phyloP scores from a whole-genome alignment of 2,797 vertebrate species.

The Chelon auratus region DNA sequence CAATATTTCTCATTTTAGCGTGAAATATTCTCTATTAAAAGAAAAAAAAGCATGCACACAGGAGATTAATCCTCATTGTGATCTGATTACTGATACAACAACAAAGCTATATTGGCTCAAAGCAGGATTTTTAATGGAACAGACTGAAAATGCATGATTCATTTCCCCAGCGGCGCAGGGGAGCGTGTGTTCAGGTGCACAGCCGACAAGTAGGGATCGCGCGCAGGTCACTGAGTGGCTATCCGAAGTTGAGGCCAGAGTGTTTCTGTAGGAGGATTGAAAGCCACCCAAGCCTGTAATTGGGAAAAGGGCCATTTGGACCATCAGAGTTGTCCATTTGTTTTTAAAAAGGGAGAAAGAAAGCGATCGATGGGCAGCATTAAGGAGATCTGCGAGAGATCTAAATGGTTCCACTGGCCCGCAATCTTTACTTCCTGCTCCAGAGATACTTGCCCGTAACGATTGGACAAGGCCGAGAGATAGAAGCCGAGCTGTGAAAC shows the following conservation, averaged over 20 bases:
- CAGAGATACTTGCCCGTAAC: constrained; percentile 81
- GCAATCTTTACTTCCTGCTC: constrained; percentile 84
- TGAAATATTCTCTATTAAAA: constrained; percentile 51
- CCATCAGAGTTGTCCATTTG: constrained; percentile 82
- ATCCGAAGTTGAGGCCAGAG: constrained; percentile 64
- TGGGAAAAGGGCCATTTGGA: constrained; percentile 84
- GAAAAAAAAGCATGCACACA: constrained; percentile 1
- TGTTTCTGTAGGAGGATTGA: constrained; percentile 76
- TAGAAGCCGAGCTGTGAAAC: constrained; percentile 68
- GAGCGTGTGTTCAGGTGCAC: constrained; percentile 15
- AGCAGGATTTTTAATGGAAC: constrained; percentile 43
- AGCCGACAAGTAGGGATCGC: constrained; percentile 46
- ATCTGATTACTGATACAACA: constrained; percentile 57
- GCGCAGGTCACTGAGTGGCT: constrained; percentile 65
- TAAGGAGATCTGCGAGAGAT: constrained; percentile 86
- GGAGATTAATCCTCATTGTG: constrained; percentile 56
- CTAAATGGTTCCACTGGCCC: constrained; percentile 81
- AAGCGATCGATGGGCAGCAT: constrained; percentile 81
- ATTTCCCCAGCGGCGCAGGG: constrained; percentile 34
- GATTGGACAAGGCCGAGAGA: constrained; percentile 76
- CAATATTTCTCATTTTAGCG: constrained; percentile 38
- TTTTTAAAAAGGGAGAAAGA: constrained; percentile 79
- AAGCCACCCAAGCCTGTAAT: constrained; percentile 84
- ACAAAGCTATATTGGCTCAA: constrained; percentile 38
- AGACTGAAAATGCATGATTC: constrained; percentile 51